A percentile compares a stretch with the other conserved stretches of the same genome.
These are phyloP conservation scores for Gadopsis marmoratus DNA, from an alignment of 2,797 vertebrate species.

Conservation along the genomic window DNA sequence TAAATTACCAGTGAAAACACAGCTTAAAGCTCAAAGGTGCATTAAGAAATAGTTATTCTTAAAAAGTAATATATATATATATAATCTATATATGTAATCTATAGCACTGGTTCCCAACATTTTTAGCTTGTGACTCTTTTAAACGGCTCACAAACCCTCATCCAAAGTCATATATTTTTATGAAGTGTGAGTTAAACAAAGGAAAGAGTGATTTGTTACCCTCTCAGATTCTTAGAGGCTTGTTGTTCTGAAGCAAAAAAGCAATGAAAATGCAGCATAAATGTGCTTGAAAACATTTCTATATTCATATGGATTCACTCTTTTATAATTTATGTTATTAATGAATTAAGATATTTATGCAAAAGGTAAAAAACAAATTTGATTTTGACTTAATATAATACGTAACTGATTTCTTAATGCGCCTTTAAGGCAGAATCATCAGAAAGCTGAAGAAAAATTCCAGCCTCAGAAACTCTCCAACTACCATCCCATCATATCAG, in stretches of 20 bases:
- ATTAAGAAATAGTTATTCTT: neutral
- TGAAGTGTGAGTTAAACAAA: too few relatives aligned
- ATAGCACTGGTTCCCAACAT: neutral
- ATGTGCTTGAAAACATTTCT: neutral
- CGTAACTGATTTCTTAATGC: conserved; percentile 19
- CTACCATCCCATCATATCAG: neutral
- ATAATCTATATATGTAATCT: neutral
- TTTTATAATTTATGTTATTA: neutral
- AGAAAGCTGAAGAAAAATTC: conserved; percentile 5
- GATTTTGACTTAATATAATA: neutral
- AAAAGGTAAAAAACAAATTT: neutral
- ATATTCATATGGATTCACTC: neutral
- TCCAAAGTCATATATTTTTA: too few relatives aligned
- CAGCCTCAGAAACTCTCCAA: neutral
- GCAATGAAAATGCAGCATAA: neutral
- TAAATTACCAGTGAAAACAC: conserved; percentile 8
- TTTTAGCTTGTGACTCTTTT: neutral
- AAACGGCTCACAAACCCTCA: neutral
- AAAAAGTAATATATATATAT: neutral
- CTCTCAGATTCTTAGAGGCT: too few relatives aligned
- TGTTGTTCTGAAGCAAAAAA: neutral
- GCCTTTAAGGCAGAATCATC: conserved; percentile 23
- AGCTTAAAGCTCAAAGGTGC: conserved; percentile 18
- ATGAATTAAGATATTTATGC: neutral
- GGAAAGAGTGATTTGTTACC: neutral